These are phyloP conservation scores for Lanius collurio DNA, from an alignment of 2,113 vertebrate species.

Conservation along the genomic window DNA sequence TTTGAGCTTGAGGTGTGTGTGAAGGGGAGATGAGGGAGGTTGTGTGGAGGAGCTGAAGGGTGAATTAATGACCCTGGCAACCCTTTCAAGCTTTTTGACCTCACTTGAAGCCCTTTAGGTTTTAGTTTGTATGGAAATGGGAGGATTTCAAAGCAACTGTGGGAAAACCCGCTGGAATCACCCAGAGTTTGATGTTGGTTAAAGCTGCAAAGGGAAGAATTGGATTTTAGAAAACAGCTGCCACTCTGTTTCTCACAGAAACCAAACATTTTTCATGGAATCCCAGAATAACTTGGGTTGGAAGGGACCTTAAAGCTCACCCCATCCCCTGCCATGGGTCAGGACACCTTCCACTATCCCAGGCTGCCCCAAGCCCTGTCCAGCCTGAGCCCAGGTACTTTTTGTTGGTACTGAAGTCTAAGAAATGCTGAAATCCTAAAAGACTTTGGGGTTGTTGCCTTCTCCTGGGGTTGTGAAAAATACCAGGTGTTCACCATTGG, in stretches of 20 bases:
- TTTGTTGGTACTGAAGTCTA: neutral
- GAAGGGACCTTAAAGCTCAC: neutral
- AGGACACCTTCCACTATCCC: neutral
- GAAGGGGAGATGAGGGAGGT: neutral
- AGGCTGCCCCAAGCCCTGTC: neutral
- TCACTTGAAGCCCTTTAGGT: neutral
- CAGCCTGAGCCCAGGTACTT: neutral
- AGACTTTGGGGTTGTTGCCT: neutral
- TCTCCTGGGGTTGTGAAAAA: constrained; percentile 14
- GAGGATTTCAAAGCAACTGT: neutral
- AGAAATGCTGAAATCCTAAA: constrained; percentile 10
- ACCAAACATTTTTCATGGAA: neutral
- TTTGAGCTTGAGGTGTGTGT: neutral
- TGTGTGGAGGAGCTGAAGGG: neutral
- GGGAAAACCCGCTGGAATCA: neutral
- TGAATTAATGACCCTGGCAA: neutral
- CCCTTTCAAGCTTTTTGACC: neutral
- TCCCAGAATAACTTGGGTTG: neutral
- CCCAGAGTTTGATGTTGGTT: neutral
- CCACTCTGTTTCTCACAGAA: neutral
- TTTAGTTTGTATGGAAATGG: neutral
- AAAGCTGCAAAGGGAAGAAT: constrained; percentile 20
- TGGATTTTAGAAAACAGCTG: neutral
- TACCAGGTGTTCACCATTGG: neutral
- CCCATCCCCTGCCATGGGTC: neutral